phyloP scores from a whole-genome alignment of 2,113 vertebrate genomes.

The Tinamus guttatus region DNA sequence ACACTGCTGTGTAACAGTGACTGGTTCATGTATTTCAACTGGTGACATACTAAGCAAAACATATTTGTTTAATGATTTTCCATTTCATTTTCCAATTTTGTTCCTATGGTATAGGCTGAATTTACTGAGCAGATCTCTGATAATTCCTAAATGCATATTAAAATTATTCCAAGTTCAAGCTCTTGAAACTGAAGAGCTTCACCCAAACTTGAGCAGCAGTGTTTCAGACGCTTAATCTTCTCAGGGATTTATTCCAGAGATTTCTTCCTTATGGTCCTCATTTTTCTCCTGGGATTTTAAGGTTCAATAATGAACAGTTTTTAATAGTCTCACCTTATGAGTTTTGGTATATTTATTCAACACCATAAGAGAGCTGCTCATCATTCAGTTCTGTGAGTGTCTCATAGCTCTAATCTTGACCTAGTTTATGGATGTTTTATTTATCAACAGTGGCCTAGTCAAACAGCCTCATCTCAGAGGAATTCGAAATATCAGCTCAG shows the following conservation, averaged over 20 bases:
- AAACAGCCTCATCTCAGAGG: neutral
- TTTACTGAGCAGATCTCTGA: neutral
- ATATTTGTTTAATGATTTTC: neutral
- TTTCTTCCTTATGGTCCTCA: neutral
- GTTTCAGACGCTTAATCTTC: neutral
- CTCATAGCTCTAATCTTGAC: conserved; percentile 57
- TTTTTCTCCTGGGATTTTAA: neutral
- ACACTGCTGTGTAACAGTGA: neutral
- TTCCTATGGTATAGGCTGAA: neutral
- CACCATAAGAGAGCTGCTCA: conserved; percentile 26
- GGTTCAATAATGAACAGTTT: conserved; percentile 26
- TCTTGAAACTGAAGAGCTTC: neutral
- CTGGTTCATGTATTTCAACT: neutral
- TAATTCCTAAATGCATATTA: neutral
- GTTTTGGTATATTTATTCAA: conserved; percentile 36
- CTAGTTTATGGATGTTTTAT: conserved; percentile 49
- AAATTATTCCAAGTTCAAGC: neutral
- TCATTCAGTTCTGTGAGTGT: conserved; percentile 35
- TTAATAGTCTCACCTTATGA: conserved; percentile 22
- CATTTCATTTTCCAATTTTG: neutral
- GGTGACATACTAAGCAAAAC: neutral
- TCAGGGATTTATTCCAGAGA: neutral
- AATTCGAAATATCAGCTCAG: neutral
- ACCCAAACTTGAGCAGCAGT: neutral
- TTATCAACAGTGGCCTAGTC: neutral